Conservation (phyloP, 1,140 invertebrate genomes). For the Brachionus plicatilis region DNA sequence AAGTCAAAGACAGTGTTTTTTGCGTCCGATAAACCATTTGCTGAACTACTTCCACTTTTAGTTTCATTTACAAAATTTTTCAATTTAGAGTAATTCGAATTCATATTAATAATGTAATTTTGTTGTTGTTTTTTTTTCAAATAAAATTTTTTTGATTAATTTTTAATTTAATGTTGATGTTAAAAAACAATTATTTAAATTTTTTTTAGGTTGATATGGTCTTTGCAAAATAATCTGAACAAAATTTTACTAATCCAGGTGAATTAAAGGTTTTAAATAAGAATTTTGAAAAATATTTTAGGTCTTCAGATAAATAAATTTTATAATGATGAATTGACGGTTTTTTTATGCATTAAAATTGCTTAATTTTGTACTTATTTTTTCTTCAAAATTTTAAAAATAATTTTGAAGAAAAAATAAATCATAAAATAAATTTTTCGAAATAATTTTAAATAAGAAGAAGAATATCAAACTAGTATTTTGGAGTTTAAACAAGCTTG, state of each 20-base stretch:
- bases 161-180: background rate
- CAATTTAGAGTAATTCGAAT: background rate
- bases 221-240: background rate
- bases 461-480: too few relatives aligned
- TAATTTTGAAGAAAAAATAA: too few relatives aligned
- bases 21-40: background rate
- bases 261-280: background rate
- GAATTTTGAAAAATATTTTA: background rate
- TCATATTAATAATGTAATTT: background rate
- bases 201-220: too few relatives aligned
- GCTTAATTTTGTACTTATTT: too few relatives aligned
- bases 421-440: too few relatives aligned
- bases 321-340: background rate
- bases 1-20: conserved; percentile 1
- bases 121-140: background rate
- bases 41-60: background rate
- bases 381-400: too few relatives aligned
- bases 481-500: too few relatives aligned
- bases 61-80: conserved; percentile 7
- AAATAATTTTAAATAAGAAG: too few relatives aligned
- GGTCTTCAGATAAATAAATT: background rate
- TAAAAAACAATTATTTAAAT: too few relatives aligned
- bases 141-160: background rate
- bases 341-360: background rate
- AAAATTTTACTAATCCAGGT: background rate